Base-by-base conservation (phyloP, 1,140 invertebrate species). In the Drosophila miranda region DNA sequence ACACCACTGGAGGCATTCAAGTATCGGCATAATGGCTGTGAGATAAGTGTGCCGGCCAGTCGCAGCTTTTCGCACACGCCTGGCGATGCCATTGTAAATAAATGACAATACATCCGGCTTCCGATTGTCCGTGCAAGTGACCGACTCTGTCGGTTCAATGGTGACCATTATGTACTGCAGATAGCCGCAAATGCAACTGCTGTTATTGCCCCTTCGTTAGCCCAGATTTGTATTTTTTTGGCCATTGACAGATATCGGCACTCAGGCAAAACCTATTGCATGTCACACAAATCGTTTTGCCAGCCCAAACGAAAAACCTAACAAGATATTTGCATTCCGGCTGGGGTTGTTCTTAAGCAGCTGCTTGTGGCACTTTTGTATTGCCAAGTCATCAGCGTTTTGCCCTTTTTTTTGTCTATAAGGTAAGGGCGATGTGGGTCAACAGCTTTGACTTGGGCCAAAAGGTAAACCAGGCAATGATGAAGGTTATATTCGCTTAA, bases 51-150 rank as follows among this genome's bases (percentile, higher is more conserved):
- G 70, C 41, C 42, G 68, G 59, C 63, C 70, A 73, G 69, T 49
- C 26, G 69, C 52, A 73, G 69, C 51, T 73, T 73, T 63, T 73
- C 56, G 51, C 28, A 19, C 50, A 44, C 50, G 49, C 43, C 59
- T 46, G 26, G 21, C 41, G 16, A 43, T 51, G 48, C 38, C 70
- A 38, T 73, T 72, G 70, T 73, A 73, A 73, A 73, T 73, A 73
- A 73, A 63, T 73, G 70, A 57, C 70, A 73, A 73, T 73, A 73
- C 70, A 73, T 73, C 70, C 70, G 69, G 59, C 46, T 73, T 57
- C 69, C 69, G 67, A 30, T 14, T 64, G 54, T 50, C 46, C 11
- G 42, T 38, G 34, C 11, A 13, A 13, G 11, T 38, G 34, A 11
- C 30, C 30, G 30, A 34, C 9, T 38, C 30, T 62, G 59, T 46